phyloP scores from a whole-genome alignment of 35 echinoderm and acorn worm species.

The Lytechinus pictus region DNA sequence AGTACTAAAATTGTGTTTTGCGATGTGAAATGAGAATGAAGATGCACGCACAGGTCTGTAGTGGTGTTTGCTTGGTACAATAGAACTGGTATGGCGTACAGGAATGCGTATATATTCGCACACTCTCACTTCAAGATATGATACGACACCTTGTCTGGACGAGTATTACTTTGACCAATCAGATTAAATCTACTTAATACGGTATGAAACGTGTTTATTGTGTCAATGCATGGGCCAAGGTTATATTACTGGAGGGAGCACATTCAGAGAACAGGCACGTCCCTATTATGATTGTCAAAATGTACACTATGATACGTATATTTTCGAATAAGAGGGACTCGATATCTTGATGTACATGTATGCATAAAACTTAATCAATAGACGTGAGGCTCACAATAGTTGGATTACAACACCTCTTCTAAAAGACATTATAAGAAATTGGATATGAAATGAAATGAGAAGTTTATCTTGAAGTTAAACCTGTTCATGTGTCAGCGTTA shows the following conservation, averaged over 20 bases:
- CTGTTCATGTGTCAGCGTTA: background rate
- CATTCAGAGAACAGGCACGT: background rate
- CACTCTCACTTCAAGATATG: background rate
- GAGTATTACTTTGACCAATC: background rate
- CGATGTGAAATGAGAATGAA: no score
- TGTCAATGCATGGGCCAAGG: background rate
- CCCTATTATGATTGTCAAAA: background rate
- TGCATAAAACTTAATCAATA: no score
- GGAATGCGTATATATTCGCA: no score
- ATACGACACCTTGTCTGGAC: background rate
- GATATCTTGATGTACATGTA: no score
- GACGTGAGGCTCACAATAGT: background rate
- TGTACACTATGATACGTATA: background rate
- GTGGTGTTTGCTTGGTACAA: no score
- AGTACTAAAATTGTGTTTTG: no score
- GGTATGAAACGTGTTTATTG: background rate
- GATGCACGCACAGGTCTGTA: no score
- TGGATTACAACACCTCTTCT: background rate
- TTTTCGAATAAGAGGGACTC: no score
- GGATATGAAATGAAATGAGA: background rate
- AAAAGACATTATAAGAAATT: background rate
- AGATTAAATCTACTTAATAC: background rate
- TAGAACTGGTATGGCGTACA: no score
- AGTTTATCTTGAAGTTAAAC: background rate
- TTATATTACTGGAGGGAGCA: background rate